These are phyloP conservation scores for Thyatira batis DNA, from an alignment of 2,888 invertebrate genomes.

Conservation along the genomic window DNA sequence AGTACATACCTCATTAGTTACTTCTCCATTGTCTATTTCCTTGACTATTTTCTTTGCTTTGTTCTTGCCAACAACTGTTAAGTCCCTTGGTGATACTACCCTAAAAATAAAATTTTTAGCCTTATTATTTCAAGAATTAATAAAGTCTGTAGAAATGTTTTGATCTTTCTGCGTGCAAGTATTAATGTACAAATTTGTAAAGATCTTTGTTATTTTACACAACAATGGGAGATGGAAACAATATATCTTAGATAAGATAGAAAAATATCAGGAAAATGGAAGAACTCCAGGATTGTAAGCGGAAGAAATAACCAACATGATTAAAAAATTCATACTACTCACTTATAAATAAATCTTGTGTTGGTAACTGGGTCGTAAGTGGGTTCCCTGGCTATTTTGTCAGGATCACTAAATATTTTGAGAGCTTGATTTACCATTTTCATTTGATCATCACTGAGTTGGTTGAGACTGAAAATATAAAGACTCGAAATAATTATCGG, in stretches of 20 bases:
- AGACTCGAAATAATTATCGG: not conserved
- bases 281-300: too few relatives aligned
- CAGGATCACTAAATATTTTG: constrained; percentile 66
- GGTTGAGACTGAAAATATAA: constrained; percentile 64
- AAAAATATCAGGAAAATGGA: too few relatives aligned
- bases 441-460: constrained; percentile 67
- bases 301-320: too few relatives aligned
- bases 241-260: too few relatives aligned
- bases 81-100: constrained; percentile 69
- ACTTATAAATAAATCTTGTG: constrained; percentile 73
- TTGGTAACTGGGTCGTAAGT: constrained; percentile 71
- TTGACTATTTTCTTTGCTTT: constrained; percentile 49
- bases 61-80: constrained; percentile 66
- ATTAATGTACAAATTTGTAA: too few relatives aligned
- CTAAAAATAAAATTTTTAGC: constrained; percentile 34
- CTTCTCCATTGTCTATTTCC: constrained; percentile 25
- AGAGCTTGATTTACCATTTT: constrained; percentile 72
- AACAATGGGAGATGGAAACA: too few relatives aligned
- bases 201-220: too few relatives aligned
- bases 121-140: too few relatives aligned
- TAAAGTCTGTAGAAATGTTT: too few relatives aligned
- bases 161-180: too few relatives aligned
- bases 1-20: constrained; percentile 15
- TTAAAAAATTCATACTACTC: constrained; percentile 30
- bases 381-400: constrained; percentile 57